Evolutionary conservation across 1,140 invertebrate species (phyloP).

Genomic region (Melipona quadrifasciata): DNA sequence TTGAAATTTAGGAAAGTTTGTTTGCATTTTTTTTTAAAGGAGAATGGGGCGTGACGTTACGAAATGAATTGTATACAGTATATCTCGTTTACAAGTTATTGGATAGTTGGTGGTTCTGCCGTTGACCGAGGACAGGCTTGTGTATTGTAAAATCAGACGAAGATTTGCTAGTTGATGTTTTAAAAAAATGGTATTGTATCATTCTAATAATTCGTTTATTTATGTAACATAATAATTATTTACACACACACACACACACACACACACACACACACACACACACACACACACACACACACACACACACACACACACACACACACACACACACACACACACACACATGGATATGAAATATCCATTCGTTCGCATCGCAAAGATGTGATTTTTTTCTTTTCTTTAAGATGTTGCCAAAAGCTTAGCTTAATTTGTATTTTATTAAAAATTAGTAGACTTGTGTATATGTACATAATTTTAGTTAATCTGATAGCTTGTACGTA

Average conservation of each 20-base stretch:
- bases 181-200: neutral
- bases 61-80: neutral
- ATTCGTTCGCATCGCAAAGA: no score
- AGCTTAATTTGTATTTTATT: rapidly evolving
- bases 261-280: no score
- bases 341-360: no score
- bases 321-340: no score
- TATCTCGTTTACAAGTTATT: neutral
- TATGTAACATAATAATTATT: neutral
- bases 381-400: no score
- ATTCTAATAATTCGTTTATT: neutral
- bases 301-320: no score
- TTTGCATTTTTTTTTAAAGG: neutral
- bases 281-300: no score
- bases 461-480: no score
- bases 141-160: no score
- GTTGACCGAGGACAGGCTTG: neutral
- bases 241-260: no score
- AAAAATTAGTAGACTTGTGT: neutral
- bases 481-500: no score
- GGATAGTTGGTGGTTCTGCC: neutral
- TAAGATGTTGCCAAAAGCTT: no score
- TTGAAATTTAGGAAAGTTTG: neutral
- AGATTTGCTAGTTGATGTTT: neutral
- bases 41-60: neutral